Base-by-base conservation (phyloP, 2,888 invertebrate species). In the Euplexia lucipara region DNA sequence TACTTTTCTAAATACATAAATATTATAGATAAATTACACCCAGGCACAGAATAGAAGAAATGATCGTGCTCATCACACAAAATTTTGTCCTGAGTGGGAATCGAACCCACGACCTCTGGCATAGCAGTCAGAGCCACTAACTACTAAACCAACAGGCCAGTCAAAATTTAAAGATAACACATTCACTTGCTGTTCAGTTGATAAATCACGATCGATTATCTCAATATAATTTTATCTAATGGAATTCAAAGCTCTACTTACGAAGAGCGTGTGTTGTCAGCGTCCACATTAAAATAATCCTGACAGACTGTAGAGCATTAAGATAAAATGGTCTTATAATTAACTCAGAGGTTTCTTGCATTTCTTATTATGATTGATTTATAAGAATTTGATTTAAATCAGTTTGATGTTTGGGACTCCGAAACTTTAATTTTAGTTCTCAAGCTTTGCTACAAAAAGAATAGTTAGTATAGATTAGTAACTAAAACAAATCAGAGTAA, bases 281-380 rank as follows among this genome's bases (percentile, higher is more conserved):
- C 59, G 65, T 56, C 68, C 75, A 78, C 61, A 83, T 82, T 81
- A 75, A 77, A 82, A 84, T 88, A 88, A 85, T 87, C 87, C 88
- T 86, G 78, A 72, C 70, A 68, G 54, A 81, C 79, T 74, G 79
- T 75, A 75, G 73, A 81, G 84, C 75, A 84, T 89, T 87, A 87
- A 86, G 87, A 91, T 90, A 87, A 86, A 75, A 69, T 69, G 68
- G 39, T 75, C 41, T 69, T 67, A 70, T 66, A 59, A 73, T 63
- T 60, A 77, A 64, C 52, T 67, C 8, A 1, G 16, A 39, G 52
- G 60, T 44, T 39, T 57, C 59, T 70, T 76, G n/a, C 48, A 60
- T 64, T 77, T 70, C 35, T 56, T 78, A 48, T 41, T 77, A 53
- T 77, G 61, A 77, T 54, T 63, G 63, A 53, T 63, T 63, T 48